Base-by-base conservation (phyloP, 1,140 invertebrate species). In the Caenorhabditis briggsae region DNA sequence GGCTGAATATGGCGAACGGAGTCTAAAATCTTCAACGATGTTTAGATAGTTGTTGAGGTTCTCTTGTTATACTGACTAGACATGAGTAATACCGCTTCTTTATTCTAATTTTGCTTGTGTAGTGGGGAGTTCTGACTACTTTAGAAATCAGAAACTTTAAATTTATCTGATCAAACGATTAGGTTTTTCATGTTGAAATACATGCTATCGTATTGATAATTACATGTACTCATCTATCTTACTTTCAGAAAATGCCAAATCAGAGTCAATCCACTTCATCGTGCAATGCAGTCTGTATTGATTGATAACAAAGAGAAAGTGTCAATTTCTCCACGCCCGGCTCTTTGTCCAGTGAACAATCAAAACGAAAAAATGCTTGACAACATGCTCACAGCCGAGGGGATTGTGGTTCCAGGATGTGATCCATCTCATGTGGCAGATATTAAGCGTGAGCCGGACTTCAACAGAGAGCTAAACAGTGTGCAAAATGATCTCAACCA, bases 321-420 rank as follows among this genome's bases (percentile, higher is more conserved):
- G 9, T 2, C 18, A 7, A 6, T 78, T 2, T 50, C n/a, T 9
- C 11, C 70, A 16, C 7, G 9, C 9, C 43, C 23, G 41, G 9
- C 18, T 7, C 16, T 46, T 5, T 2, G 41, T 23, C 2, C 6
- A 11, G n/a, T 53, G 11, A 11, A n/a, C 3, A 12, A 78, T 14
- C 46, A 20, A n/a, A 78, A 78, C 18, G 70, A 78, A 12, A 46
- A 78, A 23, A 46, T 46, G n/a, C 20, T 78, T 46, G 70, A 78
- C 14, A 78, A 48, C 9, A 78, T 78, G 70, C 46, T 78, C n/a
- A 50, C n/a, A 78, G 70, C 70, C 2, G 70, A 78, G 53, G 70
- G 70, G 23, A 23, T 78, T 20, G 41, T 18, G 2, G 70, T 7
- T 11, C 23, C 41, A 46, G 23, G 14, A 78, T 33, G 46, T 50